phyloP scores from a whole-genome alignment of 2,113 vertebrate species.

The Saimiri boliviensis region DNA sequence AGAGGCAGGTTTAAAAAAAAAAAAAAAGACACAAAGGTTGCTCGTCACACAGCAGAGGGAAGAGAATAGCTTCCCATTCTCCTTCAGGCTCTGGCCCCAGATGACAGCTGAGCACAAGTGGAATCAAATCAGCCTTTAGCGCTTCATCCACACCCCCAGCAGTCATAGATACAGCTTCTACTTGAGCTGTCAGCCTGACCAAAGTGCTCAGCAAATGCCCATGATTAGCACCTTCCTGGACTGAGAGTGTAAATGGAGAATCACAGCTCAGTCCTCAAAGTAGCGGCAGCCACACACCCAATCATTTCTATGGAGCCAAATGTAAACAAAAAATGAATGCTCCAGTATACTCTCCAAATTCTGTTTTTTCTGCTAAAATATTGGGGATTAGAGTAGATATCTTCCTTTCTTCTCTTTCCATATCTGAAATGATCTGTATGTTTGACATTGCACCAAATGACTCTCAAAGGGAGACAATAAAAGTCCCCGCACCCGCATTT shows the following conservation, averaged over 20 bases:
- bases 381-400: neutral
- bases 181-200: conserved; percentile 61
- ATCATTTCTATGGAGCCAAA: conserved; percentile 62
- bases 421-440: conserved; percentile 50
- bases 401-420: neutral
- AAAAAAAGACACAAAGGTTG: neutral
- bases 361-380: conserved; percentile 27
- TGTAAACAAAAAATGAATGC: conserved; percentile 63
- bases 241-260: conserved; percentile 60
- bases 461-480: conserved; percentile 51
- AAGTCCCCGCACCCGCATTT: neutral
- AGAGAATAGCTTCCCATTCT: conserved; percentile 11
- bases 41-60: conserved; percentile 36
- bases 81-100: neutral
- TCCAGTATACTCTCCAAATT: conserved; percentile 45
- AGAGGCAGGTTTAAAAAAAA: conserved; percentile 20
- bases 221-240: conserved; percentile 60
- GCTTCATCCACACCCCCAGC: neutral
- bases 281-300: conserved; percentile 42
- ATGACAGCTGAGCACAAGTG: conserved; percentile 10
- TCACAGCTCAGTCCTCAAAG: conserved; percentile 60
- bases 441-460: conserved; percentile 59
- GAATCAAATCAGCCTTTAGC: conserved; percentile 61
- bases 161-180: conserved; percentile 8
- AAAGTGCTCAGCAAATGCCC: conserved; percentile 41